Base-by-base conservation (phyloP, 2,797 vertebrate genomes). In the Hypotaenidia okinawae region DNA sequence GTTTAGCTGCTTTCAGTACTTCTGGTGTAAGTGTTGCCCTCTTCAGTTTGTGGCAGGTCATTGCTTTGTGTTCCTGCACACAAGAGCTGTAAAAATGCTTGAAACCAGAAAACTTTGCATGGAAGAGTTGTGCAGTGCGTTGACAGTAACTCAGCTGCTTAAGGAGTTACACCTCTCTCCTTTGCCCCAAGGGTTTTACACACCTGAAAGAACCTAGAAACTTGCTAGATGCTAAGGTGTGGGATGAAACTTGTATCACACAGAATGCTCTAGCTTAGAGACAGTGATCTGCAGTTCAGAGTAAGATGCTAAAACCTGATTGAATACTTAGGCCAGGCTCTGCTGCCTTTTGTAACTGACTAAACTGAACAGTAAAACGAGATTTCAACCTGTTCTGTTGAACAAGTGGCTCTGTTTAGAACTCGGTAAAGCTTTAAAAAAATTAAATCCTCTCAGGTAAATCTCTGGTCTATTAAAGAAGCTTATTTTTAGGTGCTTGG, bases 71-170 rank as follows among this genome's bases (percentile, higher is more conserved):
- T 47, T 72, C 4, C 17, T 69, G 19, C 57, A 17, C 23, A 11
- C 0, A 0, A 63, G 39, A 73, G 19, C 64, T 16, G 9, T 24
- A 35, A 74, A 57, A 81, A 30, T 0, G 1, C 16, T 77, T 84
- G 35, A 52, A 82, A 39, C 32, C 69, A 14, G 32, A 18, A 30
- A 9, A n/a, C 18, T 69, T 70, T 1, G 6, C 28, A 32, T 23
- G 22, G 32, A 67, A 59, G 2, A 33, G 22, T 55, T 82, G 13
- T 84, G 28, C 23, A 25, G 32, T 4, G 27, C 57, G 16, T 14
- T 47, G 30, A 63, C 77, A 52, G 17, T 69, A 79, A 45, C 32
- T 86, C 5, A 32, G 23, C 22, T 45, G 37, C 33, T 45, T 79
- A 59, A 41, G 1, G 5, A 64, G 27, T 79, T 68, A 25, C 1